These are phyloP conservation scores for Trichonephila clavipes DNA, from an alignment of 1,140 invertebrate genomes.

Conservation along the genomic window DNA sequence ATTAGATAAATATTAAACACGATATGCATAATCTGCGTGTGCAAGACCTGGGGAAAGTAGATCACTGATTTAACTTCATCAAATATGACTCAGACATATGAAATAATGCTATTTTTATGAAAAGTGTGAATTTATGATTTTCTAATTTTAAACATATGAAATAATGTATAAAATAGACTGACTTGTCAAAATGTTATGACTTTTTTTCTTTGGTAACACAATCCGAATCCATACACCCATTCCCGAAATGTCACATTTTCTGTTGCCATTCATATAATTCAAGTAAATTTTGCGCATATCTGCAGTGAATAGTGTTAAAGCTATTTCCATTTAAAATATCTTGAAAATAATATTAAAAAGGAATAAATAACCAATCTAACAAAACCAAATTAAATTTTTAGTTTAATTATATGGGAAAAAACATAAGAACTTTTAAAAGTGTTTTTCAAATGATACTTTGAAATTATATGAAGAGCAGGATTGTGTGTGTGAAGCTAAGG, in stretches of 20 bases:
- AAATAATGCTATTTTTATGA: not conserved
- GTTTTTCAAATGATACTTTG: too few species aligned
- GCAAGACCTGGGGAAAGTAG: constrained; percentile 17
- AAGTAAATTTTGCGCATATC: constrained; percentile 73
- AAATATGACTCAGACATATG: too few species aligned
- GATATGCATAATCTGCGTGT: not conserved
- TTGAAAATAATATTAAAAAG: not conserved
- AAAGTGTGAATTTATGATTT: not conserved
- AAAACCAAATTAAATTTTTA: too few species aligned
- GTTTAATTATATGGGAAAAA: too few species aligned
- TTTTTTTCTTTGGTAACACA: constrained; percentile 60
- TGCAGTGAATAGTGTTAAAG: constrained; percentile 25
- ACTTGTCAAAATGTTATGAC: constrained; percentile 66
- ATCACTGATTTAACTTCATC: not conserved
- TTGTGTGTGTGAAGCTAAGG: too few species aligned
- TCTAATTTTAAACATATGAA: not conserved
- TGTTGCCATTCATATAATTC: constrained; percentile 41
- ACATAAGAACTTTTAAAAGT: too few species aligned
- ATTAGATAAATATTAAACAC: not conserved
- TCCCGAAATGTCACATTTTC: constrained; percentile 72
- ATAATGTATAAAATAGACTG: constrained; percentile 36
- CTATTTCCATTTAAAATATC: not conserved
- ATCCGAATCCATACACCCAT: constrained; percentile 69
- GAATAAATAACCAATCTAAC: not conserved
- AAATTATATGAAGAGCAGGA: too few species aligned